phyloP scores from a whole-genome alignment of 1,140 invertebrate genomes.

The Caenorhabditis remanei region DNA sequence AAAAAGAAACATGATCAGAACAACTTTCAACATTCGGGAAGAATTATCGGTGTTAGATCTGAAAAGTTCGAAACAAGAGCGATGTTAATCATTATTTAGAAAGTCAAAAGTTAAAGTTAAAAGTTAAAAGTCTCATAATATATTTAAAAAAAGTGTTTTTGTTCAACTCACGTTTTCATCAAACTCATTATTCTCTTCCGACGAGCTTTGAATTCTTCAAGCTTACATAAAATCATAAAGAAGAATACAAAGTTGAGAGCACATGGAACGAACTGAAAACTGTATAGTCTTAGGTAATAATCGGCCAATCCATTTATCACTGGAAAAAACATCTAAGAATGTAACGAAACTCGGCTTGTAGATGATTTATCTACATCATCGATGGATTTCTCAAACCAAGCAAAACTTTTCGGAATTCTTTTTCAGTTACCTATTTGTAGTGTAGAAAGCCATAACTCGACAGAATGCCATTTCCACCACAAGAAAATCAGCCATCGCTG shows the following conservation, averaged over 20 bases:
- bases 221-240: neutral
- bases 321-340: neutral
- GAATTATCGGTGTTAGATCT: neutral
- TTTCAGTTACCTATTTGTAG: neutral
- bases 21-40: neutral
- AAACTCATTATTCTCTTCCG: neutral
- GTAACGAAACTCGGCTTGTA: no score
- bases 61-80: neutral
- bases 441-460: neutral
- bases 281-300: neutral
- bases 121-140: neutral
- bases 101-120: no score
- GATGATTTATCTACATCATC: no score
- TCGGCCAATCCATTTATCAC: neutral
- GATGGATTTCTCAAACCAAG: no score
- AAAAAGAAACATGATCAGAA: slow-evolving; percentile 1
- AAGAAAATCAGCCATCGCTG: neutral
- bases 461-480: slow-evolving; percentile 4
- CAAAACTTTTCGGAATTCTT: neutral
- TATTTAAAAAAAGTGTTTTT: neutral
- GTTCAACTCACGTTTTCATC: neutral
- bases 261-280: neutral
- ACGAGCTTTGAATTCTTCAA: neutral
- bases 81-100: no score
- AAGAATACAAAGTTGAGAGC: neutral